A percentile compares a stretch with the other conserved stretches of the same genome.
These are phyloP conservation scores for Mormyrops attenuatus DNA, from an alignment of 2,797 vertebrate species.

Conservation along the genomic window DNA sequence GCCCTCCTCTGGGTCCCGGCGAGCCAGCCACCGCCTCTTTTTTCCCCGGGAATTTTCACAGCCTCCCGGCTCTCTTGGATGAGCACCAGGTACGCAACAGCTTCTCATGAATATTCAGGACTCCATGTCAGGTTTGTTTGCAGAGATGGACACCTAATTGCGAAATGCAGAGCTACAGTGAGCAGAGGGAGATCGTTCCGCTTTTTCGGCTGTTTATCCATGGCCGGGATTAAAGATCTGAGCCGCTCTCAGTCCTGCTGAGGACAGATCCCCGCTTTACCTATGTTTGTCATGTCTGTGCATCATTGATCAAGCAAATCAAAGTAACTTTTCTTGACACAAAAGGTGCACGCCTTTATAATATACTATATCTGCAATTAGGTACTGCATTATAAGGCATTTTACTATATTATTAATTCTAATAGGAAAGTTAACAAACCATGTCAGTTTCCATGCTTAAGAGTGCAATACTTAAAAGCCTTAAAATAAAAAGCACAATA, in stretches of 20 bases:
- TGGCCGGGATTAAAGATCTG: neutral
- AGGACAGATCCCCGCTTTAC: neutral
- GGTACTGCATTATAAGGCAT: neutral
- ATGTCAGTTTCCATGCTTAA: neutral
- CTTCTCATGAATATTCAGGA: conserved; percentile 37
- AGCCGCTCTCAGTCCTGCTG: neutral
- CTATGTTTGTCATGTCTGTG: neutral
- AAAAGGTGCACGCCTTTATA: neutral
- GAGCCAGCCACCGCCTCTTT: neutral
- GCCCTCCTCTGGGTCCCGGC: neutral
- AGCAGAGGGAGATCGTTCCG: neutral
- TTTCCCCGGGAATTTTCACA: conserved; percentile 14
- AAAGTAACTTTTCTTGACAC: neutral
- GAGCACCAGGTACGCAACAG: conserved; percentile 26
- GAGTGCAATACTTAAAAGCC: neutral
- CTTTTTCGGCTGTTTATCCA: conserved; percentile 6
- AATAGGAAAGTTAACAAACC: neutral
- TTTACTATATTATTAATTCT: neutral
- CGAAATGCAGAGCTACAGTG: conserved; percentile 19
- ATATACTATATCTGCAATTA: neutral
- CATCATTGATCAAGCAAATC: neutral
- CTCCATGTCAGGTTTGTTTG: conserved; percentile 27
- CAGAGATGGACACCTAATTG: conserved; percentile 24
- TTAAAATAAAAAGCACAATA: neutral
- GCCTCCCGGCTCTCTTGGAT: conserved; percentile 20